Percentiles rank a stretch among this genome's conserved stretches.
phyloP scores from a whole-genome alignment of 2,113 vertebrate species.

The Cynopterus brachyotis region DNA sequence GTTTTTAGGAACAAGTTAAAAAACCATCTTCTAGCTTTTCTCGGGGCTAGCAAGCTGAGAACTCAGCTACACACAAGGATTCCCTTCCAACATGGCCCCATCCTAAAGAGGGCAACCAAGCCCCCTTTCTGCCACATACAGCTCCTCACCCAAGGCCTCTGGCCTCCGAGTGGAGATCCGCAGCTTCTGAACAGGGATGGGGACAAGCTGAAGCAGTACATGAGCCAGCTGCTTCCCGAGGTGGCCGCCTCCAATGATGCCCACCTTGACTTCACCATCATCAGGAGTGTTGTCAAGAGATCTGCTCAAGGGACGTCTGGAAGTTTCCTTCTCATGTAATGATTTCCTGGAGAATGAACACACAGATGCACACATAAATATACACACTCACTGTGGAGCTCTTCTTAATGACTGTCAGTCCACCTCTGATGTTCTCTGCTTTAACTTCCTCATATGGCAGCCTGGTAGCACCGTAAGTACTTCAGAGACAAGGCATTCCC shows the following conservation, averaged over 20 bases:
- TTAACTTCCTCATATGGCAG: neutral
- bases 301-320: accelerated
- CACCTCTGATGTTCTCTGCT: neutral
- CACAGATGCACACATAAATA: neutral
- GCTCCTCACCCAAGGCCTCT: constrained; percentile 79
- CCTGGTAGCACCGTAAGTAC: neutral
- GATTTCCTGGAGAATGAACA: constrained; percentile 32
- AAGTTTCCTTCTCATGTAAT: neutral
- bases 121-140: neutral
- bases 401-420: neutral
- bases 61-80: neutral
- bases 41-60: neutral
- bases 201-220: constrained; percentile 69
- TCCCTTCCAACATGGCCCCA: neutral
- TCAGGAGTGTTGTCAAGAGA: neutral
- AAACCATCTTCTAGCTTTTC: neutral
- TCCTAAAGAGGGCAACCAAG: neutral
- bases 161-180: constrained; percentile 84
- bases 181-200: constrained; percentile 74
- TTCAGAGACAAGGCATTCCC: neutral
- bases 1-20: neutral
- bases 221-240: constrained; percentile 84
- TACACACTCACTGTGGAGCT: neutral
- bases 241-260: constrained; percentile 84
- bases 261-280: constrained; percentile 72